These are phyloP conservation scores for Apotomis capreana DNA, from an alignment of 2,888 invertebrate species.

Conservation along the genomic window DNA sequence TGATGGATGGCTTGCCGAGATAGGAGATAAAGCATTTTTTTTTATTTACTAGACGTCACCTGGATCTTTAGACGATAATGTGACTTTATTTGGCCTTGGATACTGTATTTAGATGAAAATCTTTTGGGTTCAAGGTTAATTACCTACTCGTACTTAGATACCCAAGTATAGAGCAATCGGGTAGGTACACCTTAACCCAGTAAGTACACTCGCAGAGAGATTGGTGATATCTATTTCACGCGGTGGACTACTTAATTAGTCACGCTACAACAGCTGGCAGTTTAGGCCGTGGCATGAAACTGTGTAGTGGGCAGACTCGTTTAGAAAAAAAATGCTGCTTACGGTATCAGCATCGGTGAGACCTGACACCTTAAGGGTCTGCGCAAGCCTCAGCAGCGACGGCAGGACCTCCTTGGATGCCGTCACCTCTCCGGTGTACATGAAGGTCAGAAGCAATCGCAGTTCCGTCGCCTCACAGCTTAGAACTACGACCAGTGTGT, in stretches of 20 bases:
- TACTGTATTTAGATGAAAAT: too few relatives aligned
- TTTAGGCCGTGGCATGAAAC: too few relatives aligned
- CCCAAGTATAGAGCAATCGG: too few relatives aligned
- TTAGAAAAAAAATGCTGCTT: constrained; percentile 60
- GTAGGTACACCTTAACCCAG: too few relatives aligned
- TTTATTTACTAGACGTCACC: constrained; percentile 24
- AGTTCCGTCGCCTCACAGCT: constrained; percentile 88
- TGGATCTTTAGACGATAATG: constrained; percentile 21
- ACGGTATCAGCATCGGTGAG: constrained; percentile 89
- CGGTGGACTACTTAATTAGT: too few relatives aligned
- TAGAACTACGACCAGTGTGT: constrained; percentile 88
- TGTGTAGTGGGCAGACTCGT: too few relatives aligned
- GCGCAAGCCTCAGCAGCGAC: constrained; percentile 89
- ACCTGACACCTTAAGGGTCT: constrained; percentile 91
- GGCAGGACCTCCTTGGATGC: constrained; percentile 91
- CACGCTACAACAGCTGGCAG: too few relatives aligned
- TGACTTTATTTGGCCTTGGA: constrained; percentile 1
- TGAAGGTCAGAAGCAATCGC: constrained; percentile 90
- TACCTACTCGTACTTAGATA: too few relatives aligned
- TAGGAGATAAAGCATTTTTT: constrained; percentile 24
- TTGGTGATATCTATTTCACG: too few relatives aligned
- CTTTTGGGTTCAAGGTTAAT: not conserved
- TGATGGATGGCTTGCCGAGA: constrained; percentile 24
- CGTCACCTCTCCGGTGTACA: constrained; percentile 94
- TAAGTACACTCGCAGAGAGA: too few relatives aligned